A percentile compares a stretch with the other conserved stretches of the same genome.
Evolutionary conservation across 2,113 vertebrate genomes (phyloP).

Genomic region (Felis chaus): DNA sequence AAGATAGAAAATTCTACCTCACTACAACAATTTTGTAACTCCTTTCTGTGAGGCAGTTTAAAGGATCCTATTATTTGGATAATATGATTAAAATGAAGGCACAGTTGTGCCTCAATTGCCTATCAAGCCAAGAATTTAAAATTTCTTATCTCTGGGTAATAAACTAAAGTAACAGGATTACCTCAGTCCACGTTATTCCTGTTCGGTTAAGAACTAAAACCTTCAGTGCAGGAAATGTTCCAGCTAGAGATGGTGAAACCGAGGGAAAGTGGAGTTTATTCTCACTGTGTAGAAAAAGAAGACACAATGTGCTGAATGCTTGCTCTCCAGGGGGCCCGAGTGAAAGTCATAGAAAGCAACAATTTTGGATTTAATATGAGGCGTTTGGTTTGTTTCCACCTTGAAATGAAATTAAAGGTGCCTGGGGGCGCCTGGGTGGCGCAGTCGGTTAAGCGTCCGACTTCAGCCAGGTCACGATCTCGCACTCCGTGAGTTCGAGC

Average conservation of each 20-base stretch:
- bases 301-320: background rate
- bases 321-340: background rate
- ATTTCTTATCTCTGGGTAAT: background rate
- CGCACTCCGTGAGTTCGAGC: too few species aligned
- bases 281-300: slow-evolving; percentile 82
- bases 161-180: slow-evolving; percentile 74
- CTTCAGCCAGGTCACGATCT: too few species aligned
- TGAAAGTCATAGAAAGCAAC: background rate
- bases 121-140: slow-evolving; percentile 7
- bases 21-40: background rate
- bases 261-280: slow-evolving; percentile 89
- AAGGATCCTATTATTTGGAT: background rate
- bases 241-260: slow-evolving; percentile 57
- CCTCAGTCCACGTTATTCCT: slow-evolving; percentile 93
- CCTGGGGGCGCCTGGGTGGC: too few species aligned
- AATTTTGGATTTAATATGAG: background rate
- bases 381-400: background rate
- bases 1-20: background rate
- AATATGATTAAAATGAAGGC: background rate
- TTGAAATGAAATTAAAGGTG: background rate
- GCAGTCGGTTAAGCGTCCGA: too few species aligned
- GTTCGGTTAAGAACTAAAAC: slow-evolving; percentile 90
- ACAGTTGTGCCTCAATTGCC: background rate
- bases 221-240: slow-evolving; percentile 87
- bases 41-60: background rate